Conservation (phyloP, 2,888 invertebrate species). For the Hypomecis atomaria region DNA sequence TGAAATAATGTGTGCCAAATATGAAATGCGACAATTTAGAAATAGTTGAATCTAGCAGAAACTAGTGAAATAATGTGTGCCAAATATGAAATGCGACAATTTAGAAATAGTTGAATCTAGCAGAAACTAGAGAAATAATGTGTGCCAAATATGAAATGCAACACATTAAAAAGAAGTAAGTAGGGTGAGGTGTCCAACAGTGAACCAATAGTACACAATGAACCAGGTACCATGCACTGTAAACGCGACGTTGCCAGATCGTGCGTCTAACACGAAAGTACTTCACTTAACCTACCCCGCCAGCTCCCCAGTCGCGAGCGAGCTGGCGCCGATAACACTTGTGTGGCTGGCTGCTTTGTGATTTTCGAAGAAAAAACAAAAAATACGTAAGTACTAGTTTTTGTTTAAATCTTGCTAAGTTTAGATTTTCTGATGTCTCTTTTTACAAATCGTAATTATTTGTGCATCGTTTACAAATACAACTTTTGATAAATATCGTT, state of each 20-base stretch:
- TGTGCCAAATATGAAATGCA: too few species aligned
- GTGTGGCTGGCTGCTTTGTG: conserved; percentile 6
- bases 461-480: conserved; percentile 10
- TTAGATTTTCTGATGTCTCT: conserved; percentile 2
- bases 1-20: too few species aligned
- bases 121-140: too few species aligned
- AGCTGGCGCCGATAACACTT: conserved; percentile 10
- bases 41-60: too few species aligned
- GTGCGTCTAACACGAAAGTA: conserved; percentile 14
- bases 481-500: conserved; percentile 4
- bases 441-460: conserved; percentile 8
- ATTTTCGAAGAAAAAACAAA: background rate
- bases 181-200: too few species aligned
- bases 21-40: too few species aligned
- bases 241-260: conserved; percentile 18
- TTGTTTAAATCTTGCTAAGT: background rate
- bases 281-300: conserved; percentile 11
- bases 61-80: too few species aligned
- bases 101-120: too few species aligned
- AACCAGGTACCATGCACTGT: background rate
- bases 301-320: conserved; percentile 23
- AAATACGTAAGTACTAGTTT: too few species aligned
- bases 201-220: too few species aligned
- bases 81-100: too few species aligned
- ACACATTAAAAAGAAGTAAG: too few species aligned